Evolutionary conservation across 2,113 vertebrate species (phyloP).

Genomic region (Craseonycteris thonglongyai): DNA sequence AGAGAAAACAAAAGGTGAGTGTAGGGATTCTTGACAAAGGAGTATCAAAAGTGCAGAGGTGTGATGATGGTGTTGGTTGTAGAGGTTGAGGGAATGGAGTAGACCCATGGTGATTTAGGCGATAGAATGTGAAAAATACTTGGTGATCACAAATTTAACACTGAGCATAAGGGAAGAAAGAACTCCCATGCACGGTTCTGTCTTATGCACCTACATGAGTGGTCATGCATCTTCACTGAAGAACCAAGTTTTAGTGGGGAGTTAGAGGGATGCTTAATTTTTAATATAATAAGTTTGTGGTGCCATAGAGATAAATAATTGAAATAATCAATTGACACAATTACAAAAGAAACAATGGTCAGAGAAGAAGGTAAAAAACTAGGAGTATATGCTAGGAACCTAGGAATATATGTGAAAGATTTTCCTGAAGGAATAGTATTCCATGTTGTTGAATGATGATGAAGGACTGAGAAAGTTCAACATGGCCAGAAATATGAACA

Average conservation of each 20-base stretch:
- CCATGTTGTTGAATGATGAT: background rate
- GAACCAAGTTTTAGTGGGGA: background rate
- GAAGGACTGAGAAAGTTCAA: background rate
- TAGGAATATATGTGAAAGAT: background rate
- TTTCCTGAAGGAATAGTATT: background rate
- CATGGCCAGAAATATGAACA: background rate
- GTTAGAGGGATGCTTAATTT: background rate
- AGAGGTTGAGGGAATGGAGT: background rate
- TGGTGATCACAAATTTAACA: background rate
- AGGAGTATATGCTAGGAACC: background rate
- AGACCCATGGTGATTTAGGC: background rate
- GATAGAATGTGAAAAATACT: background rate
- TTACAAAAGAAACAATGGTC: background rate
- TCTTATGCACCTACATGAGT: background rate
- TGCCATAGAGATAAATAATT: background rate
- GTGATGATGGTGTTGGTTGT: background rate
- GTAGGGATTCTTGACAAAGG: background rate
- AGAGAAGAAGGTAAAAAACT: background rate
- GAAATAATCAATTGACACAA: background rate
- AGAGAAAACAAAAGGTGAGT: background rate
- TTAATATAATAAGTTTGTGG: background rate
- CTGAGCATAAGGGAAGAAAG: background rate
- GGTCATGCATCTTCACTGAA: background rate
- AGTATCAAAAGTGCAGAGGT: background rate
- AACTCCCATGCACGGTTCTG: background rate